These are phyloP conservation scores for Anolis apletophallus DNA, from an alignment of 2,797 vertebrate genomes.

Conservation along the genomic window DNA sequence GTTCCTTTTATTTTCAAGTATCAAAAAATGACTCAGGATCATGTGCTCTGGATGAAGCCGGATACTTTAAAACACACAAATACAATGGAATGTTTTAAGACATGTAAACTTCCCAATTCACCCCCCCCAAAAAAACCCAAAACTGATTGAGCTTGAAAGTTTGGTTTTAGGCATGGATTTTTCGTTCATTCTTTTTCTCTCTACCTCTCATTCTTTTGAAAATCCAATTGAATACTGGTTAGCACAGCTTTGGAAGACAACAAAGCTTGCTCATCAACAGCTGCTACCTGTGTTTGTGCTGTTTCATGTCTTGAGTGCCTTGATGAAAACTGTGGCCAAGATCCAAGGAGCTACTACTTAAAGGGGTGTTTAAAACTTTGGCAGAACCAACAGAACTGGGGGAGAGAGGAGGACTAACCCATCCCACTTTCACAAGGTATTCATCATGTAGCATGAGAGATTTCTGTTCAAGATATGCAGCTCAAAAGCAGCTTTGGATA, in stretches of 20 bases:
- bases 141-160: not conserved
- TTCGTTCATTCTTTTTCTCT: not conserved
- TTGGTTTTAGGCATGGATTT: not conserved
- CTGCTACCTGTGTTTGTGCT: not conserved
- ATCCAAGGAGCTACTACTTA: not conserved
- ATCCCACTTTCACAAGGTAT: not conserved
- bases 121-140: too few species aligned
- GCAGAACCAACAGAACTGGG: not conserved
- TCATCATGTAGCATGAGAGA: not conserved
- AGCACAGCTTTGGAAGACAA: not conserved
- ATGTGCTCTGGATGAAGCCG: not conserved
- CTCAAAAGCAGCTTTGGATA: not conserved
- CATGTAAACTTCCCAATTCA: not conserved
- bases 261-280: not conserved
- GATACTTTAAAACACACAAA: conserved; percentile 1
- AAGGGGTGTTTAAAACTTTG: not conserved
- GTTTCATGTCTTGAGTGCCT: not conserved
- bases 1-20: conserved; percentile 59
- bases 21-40: conserved; percentile 39
- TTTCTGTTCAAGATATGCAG: not conserved
- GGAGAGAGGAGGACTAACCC: too few species aligned
- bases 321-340: not conserved
- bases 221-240: not conserved
- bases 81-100: conserved; percentile 18
- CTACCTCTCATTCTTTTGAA: not conserved